Conservation (phyloP, 2,113 vertebrate species). For the Podarcis cretensis region DNA sequence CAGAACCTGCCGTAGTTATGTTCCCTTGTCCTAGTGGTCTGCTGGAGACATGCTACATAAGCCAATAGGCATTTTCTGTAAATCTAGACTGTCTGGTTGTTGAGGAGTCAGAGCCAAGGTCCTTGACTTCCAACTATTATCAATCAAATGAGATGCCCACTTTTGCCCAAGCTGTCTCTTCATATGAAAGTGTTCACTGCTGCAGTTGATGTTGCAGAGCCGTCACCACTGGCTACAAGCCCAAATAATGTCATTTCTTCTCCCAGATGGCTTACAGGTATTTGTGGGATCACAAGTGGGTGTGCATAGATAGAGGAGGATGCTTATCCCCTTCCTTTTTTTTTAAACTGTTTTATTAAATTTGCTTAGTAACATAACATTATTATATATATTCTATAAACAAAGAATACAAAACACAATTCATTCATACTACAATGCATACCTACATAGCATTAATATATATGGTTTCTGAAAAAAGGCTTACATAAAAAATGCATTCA, state of each 20-base stretch:
- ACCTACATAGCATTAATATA: too few species aligned
- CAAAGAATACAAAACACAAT: too few species aligned
- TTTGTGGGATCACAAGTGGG: not conserved
- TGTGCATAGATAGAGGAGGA: too few species aligned
- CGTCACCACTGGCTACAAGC: not conserved
- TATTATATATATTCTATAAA: too few species aligned
- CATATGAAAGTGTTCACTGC: not conserved
- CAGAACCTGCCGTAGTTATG: not conserved
- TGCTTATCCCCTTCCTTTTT: not conserved
- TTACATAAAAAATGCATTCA: too few species aligned
- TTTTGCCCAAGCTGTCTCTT: not conserved
- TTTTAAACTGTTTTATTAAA: too few species aligned
- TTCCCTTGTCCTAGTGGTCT: not conserved
- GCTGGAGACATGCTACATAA: not conserved
- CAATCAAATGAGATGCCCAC: not conserved
- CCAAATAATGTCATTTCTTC: not conserved
- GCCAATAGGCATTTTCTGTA: not conserved
- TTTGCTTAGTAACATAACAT: too few species aligned
- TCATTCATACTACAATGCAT: too few species aligned
- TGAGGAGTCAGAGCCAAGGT: not conserved
- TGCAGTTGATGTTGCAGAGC: not conserved
- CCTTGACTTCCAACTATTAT: not conserved
- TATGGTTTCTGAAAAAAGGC: too few species aligned
- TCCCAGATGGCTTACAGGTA: not conserved
- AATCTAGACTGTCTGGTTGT: not conserved